Evolutionary conservation across 2,113 vertebrate genomes (phyloP).

Genomic region (Calidris pygmaea): DNA sequence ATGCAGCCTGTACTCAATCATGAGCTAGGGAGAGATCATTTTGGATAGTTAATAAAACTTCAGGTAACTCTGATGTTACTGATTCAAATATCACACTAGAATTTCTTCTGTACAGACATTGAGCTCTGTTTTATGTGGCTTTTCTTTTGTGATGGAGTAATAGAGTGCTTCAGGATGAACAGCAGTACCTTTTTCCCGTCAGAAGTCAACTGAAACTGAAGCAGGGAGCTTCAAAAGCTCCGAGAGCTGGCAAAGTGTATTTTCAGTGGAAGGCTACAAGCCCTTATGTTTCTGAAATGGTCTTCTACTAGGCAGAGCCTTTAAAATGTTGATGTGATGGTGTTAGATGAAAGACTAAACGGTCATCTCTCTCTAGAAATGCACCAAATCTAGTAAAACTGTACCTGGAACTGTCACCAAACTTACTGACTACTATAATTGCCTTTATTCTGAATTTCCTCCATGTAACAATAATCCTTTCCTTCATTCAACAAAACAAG

Average conservation of each 20-base stretch:
- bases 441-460: slow-evolving; percentile 3
- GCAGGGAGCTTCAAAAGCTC: background rate
- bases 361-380: background rate
- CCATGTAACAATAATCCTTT: background rate
- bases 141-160: background rate
- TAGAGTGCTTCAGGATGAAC: background rate
- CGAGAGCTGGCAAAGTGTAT: background rate
- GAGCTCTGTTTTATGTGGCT: background rate
- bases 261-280: background rate
- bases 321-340: background rate
- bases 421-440: background rate
- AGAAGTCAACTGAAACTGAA: background rate
- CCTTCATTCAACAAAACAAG: background rate
- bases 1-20: background rate
- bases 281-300: background rate
- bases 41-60: background rate
- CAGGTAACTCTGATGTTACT: background rate
- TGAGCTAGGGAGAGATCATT: background rate
- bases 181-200: background rate
- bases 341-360: background rate
- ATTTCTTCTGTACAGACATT: background rate
- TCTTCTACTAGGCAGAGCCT: background rate
- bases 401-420: background rate
- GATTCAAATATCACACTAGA: background rate
- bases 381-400: background rate